These are phyloP conservation scores for Teleiodes luculella DNA, from an alignment of 2,888 invertebrate genomes.

Conservation along the genomic window DNA sequence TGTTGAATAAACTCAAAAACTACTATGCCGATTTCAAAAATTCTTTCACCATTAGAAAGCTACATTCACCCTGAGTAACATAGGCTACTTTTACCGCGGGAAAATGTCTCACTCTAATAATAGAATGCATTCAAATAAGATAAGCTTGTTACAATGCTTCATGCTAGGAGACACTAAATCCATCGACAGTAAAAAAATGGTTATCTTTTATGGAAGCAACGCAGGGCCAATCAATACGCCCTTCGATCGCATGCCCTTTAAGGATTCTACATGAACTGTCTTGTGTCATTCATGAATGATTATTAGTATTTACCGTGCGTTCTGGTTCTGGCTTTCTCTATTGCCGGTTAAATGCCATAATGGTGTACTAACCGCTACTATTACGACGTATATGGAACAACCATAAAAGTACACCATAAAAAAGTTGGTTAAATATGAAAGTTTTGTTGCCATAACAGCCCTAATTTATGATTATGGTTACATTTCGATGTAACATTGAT, in stretches of 20 bases:
- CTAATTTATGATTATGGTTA: constrained; percentile 3
- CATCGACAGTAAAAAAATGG: too few relatives aligned
- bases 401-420: constrained; percentile 13
- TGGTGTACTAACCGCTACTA: constrained; percentile 14
- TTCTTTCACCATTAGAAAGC: too few relatives aligned
- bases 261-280: not conserved
- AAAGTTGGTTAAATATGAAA: constrained; percentile 12
- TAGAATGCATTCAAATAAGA: too few relatives aligned
- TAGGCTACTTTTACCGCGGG: too few relatives aligned
- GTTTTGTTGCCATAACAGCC: constrained; percentile 3
- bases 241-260: not conserved
- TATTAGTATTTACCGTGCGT: constrained; percentile 22
- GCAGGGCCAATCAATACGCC: too few relatives aligned
- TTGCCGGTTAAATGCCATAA: constrained; percentile 15
- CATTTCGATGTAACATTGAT: not conserved
- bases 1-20: too few relatives aligned
- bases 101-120: too few relatives aligned
- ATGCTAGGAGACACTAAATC: too few relatives aligned
- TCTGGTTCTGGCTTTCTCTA: constrained; percentile 23
- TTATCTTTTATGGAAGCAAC: too few relatives aligned
- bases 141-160: too few relatives aligned
- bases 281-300: constrained; percentile 18
- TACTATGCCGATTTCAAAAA: too few relatives aligned
- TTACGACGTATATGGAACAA: constrained; percentile 12
- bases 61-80: too few relatives aligned